Conservation (phyloP, 1,140 invertebrate genomes). For the Anastrepha ludens region DNA sequence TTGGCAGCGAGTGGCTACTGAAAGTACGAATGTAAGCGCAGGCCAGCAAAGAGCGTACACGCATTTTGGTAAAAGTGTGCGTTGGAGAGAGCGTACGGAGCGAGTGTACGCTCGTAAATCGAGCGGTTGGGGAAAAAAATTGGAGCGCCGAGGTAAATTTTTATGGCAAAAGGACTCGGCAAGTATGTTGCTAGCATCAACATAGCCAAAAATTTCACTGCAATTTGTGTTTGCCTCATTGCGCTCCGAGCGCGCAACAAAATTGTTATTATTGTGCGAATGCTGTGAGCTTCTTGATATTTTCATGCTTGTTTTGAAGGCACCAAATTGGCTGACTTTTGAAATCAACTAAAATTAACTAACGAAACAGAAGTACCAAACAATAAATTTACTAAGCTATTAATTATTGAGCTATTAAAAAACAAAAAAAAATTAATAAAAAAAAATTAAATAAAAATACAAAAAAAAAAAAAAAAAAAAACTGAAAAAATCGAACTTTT, state of each 20-base stretch:
- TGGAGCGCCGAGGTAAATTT: background rate
- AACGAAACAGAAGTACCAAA: background rate
- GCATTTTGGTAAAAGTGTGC: background rate
- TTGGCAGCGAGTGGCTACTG: background rate
- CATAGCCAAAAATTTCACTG: background rate
- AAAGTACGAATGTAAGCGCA: too few species aligned
- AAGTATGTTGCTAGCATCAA: background rate
- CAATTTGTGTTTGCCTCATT: background rate
- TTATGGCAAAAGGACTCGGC: conserved; percentile 26
- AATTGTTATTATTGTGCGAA: background rate
- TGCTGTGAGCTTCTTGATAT: background rate
- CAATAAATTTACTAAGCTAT: background rate
- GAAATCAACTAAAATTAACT: background rate
- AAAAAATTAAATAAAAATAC: background rate
- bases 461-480: background rate
- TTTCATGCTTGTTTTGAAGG: background rate
- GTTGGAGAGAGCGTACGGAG: background rate
- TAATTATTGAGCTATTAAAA: too few species aligned
- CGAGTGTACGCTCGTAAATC: background rate
- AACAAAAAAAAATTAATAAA: background rate
- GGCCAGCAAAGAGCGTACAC: background rate
- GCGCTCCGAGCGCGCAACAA: background rate
- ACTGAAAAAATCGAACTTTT: background rate
- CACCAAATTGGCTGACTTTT: background rate
- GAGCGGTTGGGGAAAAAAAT: background rate